Percentiles rank a stretch among this genome's conserved stretches.
Conservation (phyloP, 2,888 invertebrate genomes). For the Malthinus seriepunctatus region DNA sequence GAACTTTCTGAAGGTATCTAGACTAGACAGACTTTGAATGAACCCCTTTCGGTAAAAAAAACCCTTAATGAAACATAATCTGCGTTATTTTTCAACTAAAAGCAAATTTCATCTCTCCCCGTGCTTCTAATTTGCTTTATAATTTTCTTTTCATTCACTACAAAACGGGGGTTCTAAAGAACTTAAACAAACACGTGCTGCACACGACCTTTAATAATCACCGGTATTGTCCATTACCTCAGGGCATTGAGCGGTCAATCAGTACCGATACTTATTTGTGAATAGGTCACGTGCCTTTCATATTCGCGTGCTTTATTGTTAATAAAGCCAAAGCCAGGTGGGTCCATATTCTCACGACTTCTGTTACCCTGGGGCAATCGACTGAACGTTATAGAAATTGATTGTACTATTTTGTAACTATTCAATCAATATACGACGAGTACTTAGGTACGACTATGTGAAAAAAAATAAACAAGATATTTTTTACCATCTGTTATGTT, state of each 20-base stretch:
- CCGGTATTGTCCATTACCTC: conserved; percentile 49
- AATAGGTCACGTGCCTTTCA: conserved; percentile 48
- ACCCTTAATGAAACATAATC: too few relatives aligned
- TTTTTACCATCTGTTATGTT: too few relatives aligned
- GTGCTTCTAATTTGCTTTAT: conserved; percentile 9
- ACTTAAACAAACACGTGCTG: conserved; percentile 43
- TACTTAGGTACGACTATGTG: neutral
- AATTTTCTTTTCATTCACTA: conserved; percentile 9
- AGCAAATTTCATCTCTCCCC: neutral
- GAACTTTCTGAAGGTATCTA: too few relatives aligned
- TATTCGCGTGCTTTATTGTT: conserved; percentile 26
- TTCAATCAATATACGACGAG: too few relatives aligned
- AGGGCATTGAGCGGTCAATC: conserved; percentile 51
- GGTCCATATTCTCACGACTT: conserved; percentile 44
- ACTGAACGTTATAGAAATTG: conserved; percentile 43
- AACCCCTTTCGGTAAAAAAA: too few relatives aligned
- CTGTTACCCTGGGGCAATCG: conserved; percentile 39
- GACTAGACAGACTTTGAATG: too few relatives aligned
- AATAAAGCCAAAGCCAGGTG: conserved; percentile 35
- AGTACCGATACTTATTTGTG: conserved; percentile 48
- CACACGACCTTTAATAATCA: conserved; percentile 48
- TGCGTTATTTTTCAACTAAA: too few relatives aligned
- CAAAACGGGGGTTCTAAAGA: conserved; percentile 34
- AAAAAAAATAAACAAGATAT: too few relatives aligned
- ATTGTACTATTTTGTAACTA: conserved; percentile 5